Evolutionary conservation across 2,797 vertebrate species (phyloP).

Genomic region (Pangasius krempfi): DNA sequence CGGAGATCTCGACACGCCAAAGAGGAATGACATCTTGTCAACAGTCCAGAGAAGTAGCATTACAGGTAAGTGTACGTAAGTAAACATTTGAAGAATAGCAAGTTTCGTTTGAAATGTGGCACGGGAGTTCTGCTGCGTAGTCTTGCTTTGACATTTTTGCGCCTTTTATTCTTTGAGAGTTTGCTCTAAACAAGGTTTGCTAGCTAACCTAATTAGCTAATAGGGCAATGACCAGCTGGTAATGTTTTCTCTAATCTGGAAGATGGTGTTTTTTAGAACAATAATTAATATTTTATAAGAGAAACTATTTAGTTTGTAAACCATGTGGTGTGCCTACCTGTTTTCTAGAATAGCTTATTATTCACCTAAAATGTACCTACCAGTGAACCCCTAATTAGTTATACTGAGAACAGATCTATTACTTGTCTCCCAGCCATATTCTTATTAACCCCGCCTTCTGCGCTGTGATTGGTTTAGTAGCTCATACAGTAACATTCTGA

Average conservation of each 20-base stretch:
- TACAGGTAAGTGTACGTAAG: conserved; percentile 43
- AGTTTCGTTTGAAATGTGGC: not conserved
- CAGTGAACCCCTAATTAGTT: not conserved
- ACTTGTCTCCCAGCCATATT: not conserved
- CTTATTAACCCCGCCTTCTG: not conserved
- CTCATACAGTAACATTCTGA: not conserved
- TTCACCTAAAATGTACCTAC: too few relatives aligned
- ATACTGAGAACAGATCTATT: not conserved
- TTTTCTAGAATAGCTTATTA: not conserved
- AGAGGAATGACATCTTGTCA: conserved; percentile 69
- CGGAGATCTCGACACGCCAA: conserved; percentile 59
- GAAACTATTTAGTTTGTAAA: not conserved
- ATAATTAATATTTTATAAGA: not conserved
- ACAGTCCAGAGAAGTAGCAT: conserved; percentile 62
- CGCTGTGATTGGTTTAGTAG: not conserved
- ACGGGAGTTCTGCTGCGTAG: not conserved
- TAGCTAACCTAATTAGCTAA: conserved; percentile 3
- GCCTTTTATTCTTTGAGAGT: not conserved
- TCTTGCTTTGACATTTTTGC: not conserved
- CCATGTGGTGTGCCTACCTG: not conserved
- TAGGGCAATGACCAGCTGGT: not conserved
- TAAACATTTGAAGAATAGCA: not conserved
- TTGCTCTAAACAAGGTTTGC: not conserved
- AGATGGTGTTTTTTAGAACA: not conserved
- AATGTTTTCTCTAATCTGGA: not conserved